Evolutionary conservation across 2,888 invertebrate genomes (phyloP).

Genomic region (Sycophila texana): DNA sequence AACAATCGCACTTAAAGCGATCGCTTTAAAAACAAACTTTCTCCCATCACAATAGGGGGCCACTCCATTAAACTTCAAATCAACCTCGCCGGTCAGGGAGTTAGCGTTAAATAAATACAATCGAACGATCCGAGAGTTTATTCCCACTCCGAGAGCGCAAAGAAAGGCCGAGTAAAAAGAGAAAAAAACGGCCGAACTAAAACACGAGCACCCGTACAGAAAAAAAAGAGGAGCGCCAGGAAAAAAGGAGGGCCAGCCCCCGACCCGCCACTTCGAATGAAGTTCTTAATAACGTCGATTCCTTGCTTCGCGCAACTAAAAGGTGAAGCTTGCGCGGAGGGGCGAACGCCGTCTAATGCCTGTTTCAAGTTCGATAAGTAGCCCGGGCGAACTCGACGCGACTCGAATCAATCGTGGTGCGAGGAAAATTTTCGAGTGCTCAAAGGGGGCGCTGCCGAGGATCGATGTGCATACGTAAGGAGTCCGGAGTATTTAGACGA

Average conservation of each 20-base stretch:
- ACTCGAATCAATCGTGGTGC: slow-evolving; percentile 51
- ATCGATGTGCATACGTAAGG: slow-evolving; percentile 53
- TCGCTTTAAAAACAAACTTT: slow-evolving; percentile 36
- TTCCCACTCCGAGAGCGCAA: slow-evolving; percentile 45
- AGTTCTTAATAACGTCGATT: slow-evolving; percentile 53
- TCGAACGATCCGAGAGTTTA: slow-evolving; percentile 54
- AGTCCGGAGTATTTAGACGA: slow-evolving; percentile 11
- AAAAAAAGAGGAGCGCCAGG: slow-evolving; percentile 4
- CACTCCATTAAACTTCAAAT: slow-evolving; percentile 52
- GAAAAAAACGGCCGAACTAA: slow-evolving; percentile 1
- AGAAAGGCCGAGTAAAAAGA: slow-evolving; percentile 1
- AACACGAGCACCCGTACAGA: not conserved
- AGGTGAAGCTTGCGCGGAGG: not conserved
- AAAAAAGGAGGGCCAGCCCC: slow-evolving; percentile 5
- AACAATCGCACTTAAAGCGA: slow-evolving; percentile 35
- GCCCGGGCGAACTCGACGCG: slow-evolving; percentile 29
- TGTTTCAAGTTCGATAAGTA: slow-evolving; percentile 55
- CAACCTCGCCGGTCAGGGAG: slow-evolving; percentile 49
- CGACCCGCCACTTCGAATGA: slow-evolving; percentile 17
- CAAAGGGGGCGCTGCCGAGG: not conserved
- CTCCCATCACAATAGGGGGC: slow-evolving; percentile 18
- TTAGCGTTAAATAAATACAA: slow-evolving; percentile 65
- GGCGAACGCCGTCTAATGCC: slow-evolving; percentile 26
- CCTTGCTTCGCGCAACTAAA: slow-evolving; percentile 11
- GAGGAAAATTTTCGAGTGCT: slow-evolving; percentile 39